Percentiles rank a stretch among this genome's conserved stretches.
phyloP scores from a whole-genome alignment of 2,888 invertebrate species.

The Dasysyrphus tricinctus region DNA sequence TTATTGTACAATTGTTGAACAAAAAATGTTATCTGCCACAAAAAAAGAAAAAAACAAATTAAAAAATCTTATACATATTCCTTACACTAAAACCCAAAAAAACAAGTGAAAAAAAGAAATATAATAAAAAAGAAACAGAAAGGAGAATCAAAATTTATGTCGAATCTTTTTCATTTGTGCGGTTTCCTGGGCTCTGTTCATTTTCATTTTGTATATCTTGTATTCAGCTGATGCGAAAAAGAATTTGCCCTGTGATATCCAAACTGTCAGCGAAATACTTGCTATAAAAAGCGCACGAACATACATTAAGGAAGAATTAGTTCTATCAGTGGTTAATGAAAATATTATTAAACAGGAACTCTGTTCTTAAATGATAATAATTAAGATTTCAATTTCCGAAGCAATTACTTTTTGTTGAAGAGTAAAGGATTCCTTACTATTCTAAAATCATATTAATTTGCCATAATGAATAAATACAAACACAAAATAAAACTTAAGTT shows the following conservation, averaged over 20 bases:
- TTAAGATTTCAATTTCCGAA: no score
- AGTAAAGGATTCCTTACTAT: no score
- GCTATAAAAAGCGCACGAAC: no score
- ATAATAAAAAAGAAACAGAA: conserved; percentile 30
- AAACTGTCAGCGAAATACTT: not conserved
- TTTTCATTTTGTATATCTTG: not conserved
- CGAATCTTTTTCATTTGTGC: not conserved
- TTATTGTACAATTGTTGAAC: conserved; percentile 41
- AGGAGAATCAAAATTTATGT: not conserved
- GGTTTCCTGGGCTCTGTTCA: not conserved
- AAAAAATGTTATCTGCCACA: conserved; percentile 34
- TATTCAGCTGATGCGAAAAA: not conserved
- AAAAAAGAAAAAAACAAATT: conserved; percentile 2
- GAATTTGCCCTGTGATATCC: not conserved
- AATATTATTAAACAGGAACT: no score
- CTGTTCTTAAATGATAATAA: no score
- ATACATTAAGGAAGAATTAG: not conserved
- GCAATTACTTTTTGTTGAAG: no score
- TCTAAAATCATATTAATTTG: no score
- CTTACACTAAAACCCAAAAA: conserved; percentile 40
- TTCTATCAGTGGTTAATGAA: no score
- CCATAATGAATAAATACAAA: no score
- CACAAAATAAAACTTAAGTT: no score
- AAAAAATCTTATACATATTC: conserved; percentile 32
- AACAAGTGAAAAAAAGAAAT: conserved; percentile 9